Evolutionary conservation across 2,113 vertebrate species (phyloP), one percentile per base, ranked within the genome.

Genomic region (Eptesicus fuscus): DNA sequence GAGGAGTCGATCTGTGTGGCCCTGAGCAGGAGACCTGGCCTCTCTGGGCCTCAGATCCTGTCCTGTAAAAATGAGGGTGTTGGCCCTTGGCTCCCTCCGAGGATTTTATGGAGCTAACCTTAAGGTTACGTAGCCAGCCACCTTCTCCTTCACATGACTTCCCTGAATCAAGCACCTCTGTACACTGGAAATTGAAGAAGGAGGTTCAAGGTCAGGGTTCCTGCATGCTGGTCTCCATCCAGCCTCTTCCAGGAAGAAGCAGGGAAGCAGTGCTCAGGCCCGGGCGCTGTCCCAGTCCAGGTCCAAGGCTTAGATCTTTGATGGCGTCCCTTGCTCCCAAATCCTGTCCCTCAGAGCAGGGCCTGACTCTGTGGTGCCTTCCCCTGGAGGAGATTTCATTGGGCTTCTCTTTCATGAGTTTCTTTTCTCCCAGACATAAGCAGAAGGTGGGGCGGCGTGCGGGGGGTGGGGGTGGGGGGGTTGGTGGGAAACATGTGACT

Each of bases 211-310:
- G 47, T 10, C 1, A 3, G 4, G 23, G 25, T 0, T 25, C 35
- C 2, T n/a, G 11, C 23, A 1, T 42, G 74, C 18, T 22, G 4
- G n/a, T 13, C n/a, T 44, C 42, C 61, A 12, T 32, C 37, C 40
- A 28, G 14, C 63, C 93, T 49, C 25, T 40, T 28, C 51, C 12
- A 9, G n/a, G 28, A 23, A 9, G 11, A n/a, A 32, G 44, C 16
- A 1, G 20, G 28, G n/a, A 32, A 37, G 14, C 4, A 23, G 59
- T 28, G 44, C 4, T 40, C 47, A 5, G 4, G 51, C 51, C 17
- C 0, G 3, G 73, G 42, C 6, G 4, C 70, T 0, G 0, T 47
- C 40, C 30, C 18, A 0, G 9, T 22, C 18, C 9, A 1, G 2
- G 42, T 51, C 69, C 0, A 0, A 22, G 35, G 49, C 42, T 32